phyloP scores from a whole-genome alignment of 2,797 vertebrate species.

The Bufotes viridis region DNA sequence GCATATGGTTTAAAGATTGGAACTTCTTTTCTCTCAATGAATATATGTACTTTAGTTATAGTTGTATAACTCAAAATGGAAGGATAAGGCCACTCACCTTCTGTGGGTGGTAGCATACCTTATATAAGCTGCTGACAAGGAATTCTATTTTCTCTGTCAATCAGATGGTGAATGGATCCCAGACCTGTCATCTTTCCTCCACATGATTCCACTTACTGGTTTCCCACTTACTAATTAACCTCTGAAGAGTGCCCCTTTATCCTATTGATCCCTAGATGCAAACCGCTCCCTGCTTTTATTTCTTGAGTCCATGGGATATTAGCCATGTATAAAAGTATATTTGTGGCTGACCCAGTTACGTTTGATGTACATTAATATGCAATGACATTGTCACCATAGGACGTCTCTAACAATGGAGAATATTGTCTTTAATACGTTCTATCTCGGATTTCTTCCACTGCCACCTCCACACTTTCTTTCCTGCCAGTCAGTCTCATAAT shows the following conservation, averaged over 20 bases:
- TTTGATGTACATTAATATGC: neutral
- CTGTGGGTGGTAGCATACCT: too few relatives aligned
- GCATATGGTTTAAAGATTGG: too few relatives aligned
- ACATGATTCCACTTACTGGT: neutral
- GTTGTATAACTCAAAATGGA: too few relatives aligned
- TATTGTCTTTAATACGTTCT: conserved; percentile 37
- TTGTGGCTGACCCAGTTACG: neutral
- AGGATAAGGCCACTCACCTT: too few relatives aligned
- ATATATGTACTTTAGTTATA: too few relatives aligned
- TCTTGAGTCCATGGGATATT: neutral
- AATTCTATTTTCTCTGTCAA: too few relatives aligned
- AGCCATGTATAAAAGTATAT: neutral
- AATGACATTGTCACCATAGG: conserved; percentile 2
- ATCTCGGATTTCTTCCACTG: conserved; percentile 46
- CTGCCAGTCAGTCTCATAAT: conserved; percentile 60
- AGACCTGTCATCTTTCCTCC: neutral
- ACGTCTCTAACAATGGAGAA: neutral
- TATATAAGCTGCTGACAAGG: too few relatives aligned
- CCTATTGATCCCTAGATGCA: neutral
- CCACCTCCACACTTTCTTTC: conserved; percentile 59
- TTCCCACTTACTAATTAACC: neutral
- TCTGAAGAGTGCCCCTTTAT: neutral
- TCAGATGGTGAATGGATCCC: neutral
- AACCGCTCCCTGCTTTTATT: neutral
- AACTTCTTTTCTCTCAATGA: too few relatives aligned